Evolutionary conservation across 2,113 vertebrate genomes (phyloP).

Genomic region (Aptenodytes patagonicus): DNA sequence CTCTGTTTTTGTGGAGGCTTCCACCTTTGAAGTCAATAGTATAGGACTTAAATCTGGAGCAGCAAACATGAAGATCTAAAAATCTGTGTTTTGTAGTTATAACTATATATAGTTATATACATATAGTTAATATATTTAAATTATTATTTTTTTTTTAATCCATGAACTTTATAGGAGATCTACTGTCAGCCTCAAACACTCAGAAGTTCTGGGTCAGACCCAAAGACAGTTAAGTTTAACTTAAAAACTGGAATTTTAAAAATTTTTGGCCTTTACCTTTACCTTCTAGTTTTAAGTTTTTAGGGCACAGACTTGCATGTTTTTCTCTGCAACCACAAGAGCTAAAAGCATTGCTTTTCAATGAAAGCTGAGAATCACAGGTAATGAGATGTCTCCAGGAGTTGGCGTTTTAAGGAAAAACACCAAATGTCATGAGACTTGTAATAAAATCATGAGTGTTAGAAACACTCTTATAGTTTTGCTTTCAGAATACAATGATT

Average conservation of each 20-base stretch:
- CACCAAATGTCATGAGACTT: not conserved
- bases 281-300: not conserved
- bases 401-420: not conserved
- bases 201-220: not conserved
- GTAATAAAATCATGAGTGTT: not conserved
- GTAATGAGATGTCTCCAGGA: not conserved
- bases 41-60: not conserved
- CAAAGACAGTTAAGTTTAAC: not conserved
- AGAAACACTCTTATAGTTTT: not conserved
- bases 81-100: not conserved
- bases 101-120: not conserved
- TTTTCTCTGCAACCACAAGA: not conserved
- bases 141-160: not conserved
- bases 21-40: not conserved
- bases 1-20: not conserved
- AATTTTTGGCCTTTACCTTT: not conserved
- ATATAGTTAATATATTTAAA: not conserved
- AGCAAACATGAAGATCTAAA: not conserved
- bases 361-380: constrained; percentile 17
- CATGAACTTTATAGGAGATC: not conserved
- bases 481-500: not conserved
- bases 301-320: not conserved
- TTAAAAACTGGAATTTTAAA: not conserved
- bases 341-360: not conserved
- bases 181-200: not conserved